A percentile compares a stretch with the other conserved stretches of the same genome.
phyloP scores from a whole-genome alignment of 2,797 vertebrate genomes.

The Fratercula arctica region DNA sequence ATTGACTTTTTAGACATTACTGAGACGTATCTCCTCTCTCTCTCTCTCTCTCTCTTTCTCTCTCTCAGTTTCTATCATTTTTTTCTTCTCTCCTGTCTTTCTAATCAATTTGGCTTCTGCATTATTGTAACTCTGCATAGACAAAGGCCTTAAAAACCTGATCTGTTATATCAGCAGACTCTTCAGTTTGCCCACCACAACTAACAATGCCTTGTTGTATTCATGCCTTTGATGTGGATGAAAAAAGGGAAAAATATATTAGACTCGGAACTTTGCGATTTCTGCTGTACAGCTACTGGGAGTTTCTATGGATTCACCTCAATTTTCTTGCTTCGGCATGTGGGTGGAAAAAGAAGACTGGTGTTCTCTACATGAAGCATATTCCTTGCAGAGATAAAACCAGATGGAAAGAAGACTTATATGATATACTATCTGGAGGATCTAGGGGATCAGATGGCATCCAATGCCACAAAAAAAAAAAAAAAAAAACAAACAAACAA shows the following conservation, averaged over 20 bases:
- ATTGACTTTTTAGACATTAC: conserved; percentile 76
- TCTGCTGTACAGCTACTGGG: conserved; percentile 75
- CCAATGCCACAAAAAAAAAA: conserved; percentile 12
- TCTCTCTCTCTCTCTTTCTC: background rate
- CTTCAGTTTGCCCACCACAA: conserved; percentile 80
- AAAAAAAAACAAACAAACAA: background rate
- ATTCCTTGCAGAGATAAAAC: conserved; percentile 66
- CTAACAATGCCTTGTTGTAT: conserved; percentile 83
- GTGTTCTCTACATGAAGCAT: conserved; percentile 62
- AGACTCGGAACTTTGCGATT: conserved; percentile 76
- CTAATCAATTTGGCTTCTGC: conserved; percentile 81
- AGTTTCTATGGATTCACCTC: conserved; percentile 80
- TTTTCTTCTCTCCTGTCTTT: conserved; percentile 69
- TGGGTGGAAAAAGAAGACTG: conserved; percentile 67
- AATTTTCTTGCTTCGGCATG: conserved; percentile 72
- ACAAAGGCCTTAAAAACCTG: conserved; percentile 93
- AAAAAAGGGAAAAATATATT: conserved; percentile 86
- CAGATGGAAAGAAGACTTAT: conserved; percentile 66
- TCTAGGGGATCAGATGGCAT: conserved; percentile 55
- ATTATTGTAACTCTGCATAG: conserved; percentile 86
- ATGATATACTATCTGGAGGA: conserved; percentile 35
- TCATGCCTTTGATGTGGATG: conserved; percentile 85
- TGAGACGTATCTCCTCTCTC: conserved; percentile 64
- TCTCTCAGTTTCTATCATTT: conserved; percentile 66
- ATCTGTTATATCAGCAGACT: conserved; percentile 81